Percentiles rank a stretch among this genome's conserved stretches.
Evolutionary conservation across 2,888 invertebrate species (phyloP).

Genomic region (Sinohyriopsis cumingii): DNA sequence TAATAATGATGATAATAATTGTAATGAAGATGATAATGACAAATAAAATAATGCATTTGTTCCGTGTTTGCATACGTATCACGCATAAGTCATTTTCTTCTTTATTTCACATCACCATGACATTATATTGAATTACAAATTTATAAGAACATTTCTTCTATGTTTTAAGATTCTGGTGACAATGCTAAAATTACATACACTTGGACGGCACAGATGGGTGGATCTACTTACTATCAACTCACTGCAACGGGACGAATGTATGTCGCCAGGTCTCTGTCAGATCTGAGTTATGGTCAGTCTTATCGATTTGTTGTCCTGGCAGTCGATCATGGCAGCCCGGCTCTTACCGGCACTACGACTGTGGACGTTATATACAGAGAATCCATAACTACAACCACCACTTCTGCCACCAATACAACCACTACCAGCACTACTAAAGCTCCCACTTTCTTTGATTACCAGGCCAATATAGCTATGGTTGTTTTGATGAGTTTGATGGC

Average conservation of each 20-base stretch:
- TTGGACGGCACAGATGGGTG: constrained; percentile 9
- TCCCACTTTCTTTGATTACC: constrained; percentile 14
- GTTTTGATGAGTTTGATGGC: constrained; percentile 7
- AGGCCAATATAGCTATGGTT: constrained; percentile 12
- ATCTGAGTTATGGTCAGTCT: constrained; percentile 25
- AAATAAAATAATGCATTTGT: too few species aligned
- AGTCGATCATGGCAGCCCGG: constrained; percentile 29
- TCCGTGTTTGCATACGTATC: background rate
- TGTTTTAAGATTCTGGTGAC: constrained; percentile 17
- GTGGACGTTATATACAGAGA: constrained; percentile 35
- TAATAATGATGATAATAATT: too few species aligned
- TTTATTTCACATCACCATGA: too few species aligned
- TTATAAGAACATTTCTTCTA: too few species aligned
- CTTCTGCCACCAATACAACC: background rate
- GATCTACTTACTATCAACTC: constrained; percentile 10
- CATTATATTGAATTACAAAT: too few species aligned
- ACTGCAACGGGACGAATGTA: constrained; percentile 12
- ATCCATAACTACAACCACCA: background rate
- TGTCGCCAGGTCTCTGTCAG: constrained; percentile 8
- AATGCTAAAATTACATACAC: constrained; percentile 19
- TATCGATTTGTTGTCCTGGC: constrained; percentile 29
- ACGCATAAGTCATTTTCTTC: background rate
- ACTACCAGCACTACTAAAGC: background rate
- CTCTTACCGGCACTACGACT: constrained; percentile 23
- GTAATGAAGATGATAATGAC: too few species aligned